Percentiles rank a stretch among this genome's conserved stretches.
Evolutionary conservation across 2,113 vertebrate species (phyloP).

Genomic region (Hemiprocne comata): DNA sequence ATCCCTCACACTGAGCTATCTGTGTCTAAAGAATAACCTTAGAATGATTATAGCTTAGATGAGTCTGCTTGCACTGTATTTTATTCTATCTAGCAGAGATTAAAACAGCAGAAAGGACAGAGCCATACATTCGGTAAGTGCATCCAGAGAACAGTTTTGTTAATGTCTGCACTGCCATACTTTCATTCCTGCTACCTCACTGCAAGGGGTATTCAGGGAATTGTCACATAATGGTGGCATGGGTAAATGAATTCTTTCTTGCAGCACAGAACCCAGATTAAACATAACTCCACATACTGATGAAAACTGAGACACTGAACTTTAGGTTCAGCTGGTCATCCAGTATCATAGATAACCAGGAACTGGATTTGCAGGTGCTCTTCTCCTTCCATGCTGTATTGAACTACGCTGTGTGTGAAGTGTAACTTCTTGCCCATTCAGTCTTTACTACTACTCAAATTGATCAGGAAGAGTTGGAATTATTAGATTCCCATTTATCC

Average conservation of each 20-base stretch:
- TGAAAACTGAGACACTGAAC: neutral
- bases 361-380: neutral
- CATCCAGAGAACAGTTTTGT: neutral
- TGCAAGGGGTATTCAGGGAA: neutral
- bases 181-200: neutral
- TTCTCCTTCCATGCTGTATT: neutral
- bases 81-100: neutral
- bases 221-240: rapidly evolving
- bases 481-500: neutral
- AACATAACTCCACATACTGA: neutral
- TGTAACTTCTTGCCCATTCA: neutral
- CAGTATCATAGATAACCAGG: neutral
- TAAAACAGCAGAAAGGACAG: neutral
- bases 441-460: neutral
- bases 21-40: neutral
- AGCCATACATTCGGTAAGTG: neutral
- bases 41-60: neutral
- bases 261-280: neutral
- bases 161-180: neutral
- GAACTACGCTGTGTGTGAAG: neutral
- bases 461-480: neutral
- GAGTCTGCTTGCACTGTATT: neutral
- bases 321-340: neutral
- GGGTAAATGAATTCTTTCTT: neutral
- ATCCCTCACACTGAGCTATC: neutral